Percentiles rank a stretch among this genome's conserved stretches.
Evolutionary conservation across 1,140 invertebrate genomes (phyloP).

Genomic region (Solenopsis invicta): DNA sequence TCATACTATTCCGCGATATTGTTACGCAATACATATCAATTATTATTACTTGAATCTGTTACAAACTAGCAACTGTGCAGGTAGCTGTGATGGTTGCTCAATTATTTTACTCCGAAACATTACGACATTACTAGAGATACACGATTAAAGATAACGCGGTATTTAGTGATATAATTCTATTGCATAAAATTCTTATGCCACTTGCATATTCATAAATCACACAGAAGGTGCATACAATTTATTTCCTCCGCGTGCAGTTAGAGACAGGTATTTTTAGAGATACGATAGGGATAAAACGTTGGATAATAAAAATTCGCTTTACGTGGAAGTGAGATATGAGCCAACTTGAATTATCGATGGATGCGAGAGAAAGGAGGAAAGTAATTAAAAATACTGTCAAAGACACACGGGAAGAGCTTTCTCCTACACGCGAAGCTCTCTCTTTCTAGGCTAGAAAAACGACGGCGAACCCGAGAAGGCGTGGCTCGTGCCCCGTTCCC

Average conservation of each 20-base stretch:
- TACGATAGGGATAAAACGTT: conserved; percentile 8
- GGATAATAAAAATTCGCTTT: conserved; percentile 21
- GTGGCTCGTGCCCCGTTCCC: conserved; percentile 68
- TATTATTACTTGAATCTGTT: conserved; percentile 57
- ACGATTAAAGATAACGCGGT: not conserved
- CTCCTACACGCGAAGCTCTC: conserved; percentile 42
- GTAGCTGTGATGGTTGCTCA: conserved; percentile 8
- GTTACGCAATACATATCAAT: conserved; percentile 56
- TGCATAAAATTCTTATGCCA: conserved; percentile 27
- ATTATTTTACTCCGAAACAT: conserved; percentile 24
- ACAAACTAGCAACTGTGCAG: conserved; percentile 31
- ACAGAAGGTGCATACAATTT: not conserved
- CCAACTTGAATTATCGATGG: conserved; percentile 66
- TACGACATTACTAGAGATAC: conserved; percentile 13
- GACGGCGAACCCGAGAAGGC: conserved; percentile 67
- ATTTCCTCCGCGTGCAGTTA: not conserved
- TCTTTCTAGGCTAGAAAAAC: conserved; percentile 66
- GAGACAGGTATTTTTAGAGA: not conserved
- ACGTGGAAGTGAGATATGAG: not conserved
- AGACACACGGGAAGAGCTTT: conserved; percentile 45
- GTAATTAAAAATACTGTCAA: conserved; percentile 68
- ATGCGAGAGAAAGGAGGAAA: not conserved
- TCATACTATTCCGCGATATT: conserved; percentile 32
- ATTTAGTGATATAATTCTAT: conserved; percentile 39
- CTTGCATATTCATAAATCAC: conserved; percentile 28